Evolutionary conservation across 2,797 vertebrate species (phyloP), one percentile per base, ranked within the genome.

Genomic region (Oryzias dopingdopingensis): DNA sequence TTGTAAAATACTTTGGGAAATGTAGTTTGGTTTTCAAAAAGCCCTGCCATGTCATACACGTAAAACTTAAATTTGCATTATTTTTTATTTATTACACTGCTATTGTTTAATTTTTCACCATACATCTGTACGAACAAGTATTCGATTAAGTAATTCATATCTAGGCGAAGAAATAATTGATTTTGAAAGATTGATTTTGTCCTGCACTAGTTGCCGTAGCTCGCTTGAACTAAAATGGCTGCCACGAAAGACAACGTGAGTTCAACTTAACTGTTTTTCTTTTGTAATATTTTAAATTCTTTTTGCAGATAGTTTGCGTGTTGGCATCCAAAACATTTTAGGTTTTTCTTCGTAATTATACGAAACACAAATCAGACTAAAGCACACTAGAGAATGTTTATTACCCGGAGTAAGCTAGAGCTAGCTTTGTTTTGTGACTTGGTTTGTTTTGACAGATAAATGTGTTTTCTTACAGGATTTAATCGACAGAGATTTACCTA

Each of bases 211-310:
- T 55, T 81, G 46, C 90, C 85, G 84, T 92, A 87, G 14, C 0
- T 3, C 4, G 5, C 0, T 46, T 13, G 24, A 37, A 58, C 73
- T 74, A 91, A 92, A 87, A 93, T 93, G 92, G 92, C 91, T 37
- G 62, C 86, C 2, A 1, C 63, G 60, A 5, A 68, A 3, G 84
- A 85, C 63, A 90, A 86, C 85, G 92, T 93, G 91, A 92, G 91
- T 89, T 0, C 0, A 49, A 5, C 4, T 46, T 4, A 7, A 7
- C 17, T 32, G 3, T 18, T 45, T 7, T 45, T 4, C 1, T 13
- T 18, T 20, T 4, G 10, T n/a, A n/a, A n/a, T n/a, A 16, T 4
- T 42, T n/a, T 15, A 6, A 42, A 16, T 42, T n/a, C 2, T 15
- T 4, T 42, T 15, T 16, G 15, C 16, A 5, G 14, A 5, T 6